These are phyloP conservation scores for Telenomus remus DNA, from an alignment of 1,140 invertebrate genomes.

Conservation along the genomic window DNA sequence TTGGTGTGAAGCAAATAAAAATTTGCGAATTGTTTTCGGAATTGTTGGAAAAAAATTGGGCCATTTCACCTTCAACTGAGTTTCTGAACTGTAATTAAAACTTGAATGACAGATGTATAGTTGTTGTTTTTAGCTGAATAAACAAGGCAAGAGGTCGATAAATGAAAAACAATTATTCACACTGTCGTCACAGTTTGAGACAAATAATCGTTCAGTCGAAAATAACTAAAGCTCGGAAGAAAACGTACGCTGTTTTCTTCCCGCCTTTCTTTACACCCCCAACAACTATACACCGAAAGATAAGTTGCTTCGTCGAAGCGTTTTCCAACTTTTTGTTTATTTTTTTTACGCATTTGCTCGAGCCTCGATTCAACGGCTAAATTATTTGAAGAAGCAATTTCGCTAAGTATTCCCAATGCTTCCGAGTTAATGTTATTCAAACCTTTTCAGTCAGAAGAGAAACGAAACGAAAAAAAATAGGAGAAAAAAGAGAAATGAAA, in stretches of 20 bases:
- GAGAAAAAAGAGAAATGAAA: background rate
- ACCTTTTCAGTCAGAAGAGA: constrained; percentile 23
- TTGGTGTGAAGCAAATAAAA: background rate
- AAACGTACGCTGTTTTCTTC: constrained; percentile 17
- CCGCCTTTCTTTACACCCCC: constrained; percentile 5
- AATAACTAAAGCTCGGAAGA: constrained; percentile 11
- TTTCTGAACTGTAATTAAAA: constrained; percentile 28
- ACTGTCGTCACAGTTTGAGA: background rate
- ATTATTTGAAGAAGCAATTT: constrained; percentile 51
- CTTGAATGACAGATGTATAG: constrained; percentile 18
- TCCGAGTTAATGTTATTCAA: constrained; percentile 45
- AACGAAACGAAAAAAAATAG: constrained; percentile 4
- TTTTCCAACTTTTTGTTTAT: constrained; percentile 18
- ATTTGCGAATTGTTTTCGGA: too few relatives aligned
- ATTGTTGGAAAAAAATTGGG: too few relatives aligned
- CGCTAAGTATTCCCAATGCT: constrained; percentile 46
- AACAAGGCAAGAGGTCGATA: constrained; percentile 27
- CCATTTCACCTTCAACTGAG: too few relatives aligned
- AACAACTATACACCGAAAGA: constrained; percentile 26
- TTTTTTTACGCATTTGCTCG: constrained; percentile 30
- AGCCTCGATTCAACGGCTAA: constrained; percentile 39
- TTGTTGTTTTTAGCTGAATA: constrained; percentile 10
- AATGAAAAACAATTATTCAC: constrained; percentile 27
- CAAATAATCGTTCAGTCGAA: constrained; percentile 23
- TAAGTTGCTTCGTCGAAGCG: constrained; percentile 22